phyloP scores from a whole-genome alignment of 2,888 invertebrate species.

The Dendrolimus houi region DNA sequence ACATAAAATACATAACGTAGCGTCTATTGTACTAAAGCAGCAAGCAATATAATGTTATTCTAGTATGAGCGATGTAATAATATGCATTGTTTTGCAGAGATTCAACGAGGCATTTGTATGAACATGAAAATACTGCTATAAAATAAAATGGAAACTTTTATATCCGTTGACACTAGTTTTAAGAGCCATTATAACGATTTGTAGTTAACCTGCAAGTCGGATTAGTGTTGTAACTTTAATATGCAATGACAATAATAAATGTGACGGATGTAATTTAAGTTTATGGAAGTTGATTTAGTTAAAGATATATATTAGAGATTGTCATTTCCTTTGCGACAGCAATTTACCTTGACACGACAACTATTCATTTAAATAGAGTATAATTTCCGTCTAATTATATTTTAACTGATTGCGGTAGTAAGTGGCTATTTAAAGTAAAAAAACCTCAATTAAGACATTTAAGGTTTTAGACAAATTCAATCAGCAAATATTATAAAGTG shows the following conservation, averaged over 20 bases:
- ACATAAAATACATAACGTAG: conserved; percentile 23
- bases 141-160: conserved; percentile 12
- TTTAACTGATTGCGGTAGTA: background rate
- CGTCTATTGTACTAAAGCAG: conserved; percentile 16
- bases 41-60: conserved; percentile 24
- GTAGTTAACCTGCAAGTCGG: too few species aligned
- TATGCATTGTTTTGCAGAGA: conserved; percentile 22
- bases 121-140: background rate
- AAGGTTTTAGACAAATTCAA: too few species aligned
- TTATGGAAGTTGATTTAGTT: background rate
- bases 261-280: background rate
- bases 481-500: too few species aligned
- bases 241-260: background rate
- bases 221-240: too few species aligned
- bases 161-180: conserved; percentile 13
- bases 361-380: background rate
- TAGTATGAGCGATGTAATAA: conserved; percentile 16
- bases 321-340: background rate
- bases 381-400: background rate
- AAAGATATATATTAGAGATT: background rate
- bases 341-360: background rate
- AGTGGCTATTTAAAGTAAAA: background rate
- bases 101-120: background rate
- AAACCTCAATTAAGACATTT: background rate
- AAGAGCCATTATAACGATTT: too few species aligned